phyloP scores from a whole-genome alignment of 2,113 vertebrate species.

The Aptenodytes forsteri region DNA sequence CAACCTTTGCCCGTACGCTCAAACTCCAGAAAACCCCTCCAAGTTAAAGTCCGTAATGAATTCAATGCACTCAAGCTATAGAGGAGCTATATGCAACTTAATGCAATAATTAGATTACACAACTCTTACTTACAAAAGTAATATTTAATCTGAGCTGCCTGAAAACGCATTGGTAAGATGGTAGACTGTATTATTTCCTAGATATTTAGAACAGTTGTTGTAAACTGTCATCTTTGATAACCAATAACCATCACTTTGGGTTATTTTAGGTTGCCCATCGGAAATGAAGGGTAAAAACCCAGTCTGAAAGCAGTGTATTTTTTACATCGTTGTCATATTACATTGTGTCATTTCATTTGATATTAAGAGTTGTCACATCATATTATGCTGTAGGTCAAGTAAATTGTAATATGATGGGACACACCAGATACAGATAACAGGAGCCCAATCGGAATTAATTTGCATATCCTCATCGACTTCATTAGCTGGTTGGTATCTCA shows the following conservation, averaged over 20 bases:
- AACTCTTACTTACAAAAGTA: background rate
- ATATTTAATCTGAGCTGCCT: background rate
- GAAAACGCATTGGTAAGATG: background rate
- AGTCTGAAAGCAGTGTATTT: background rate
- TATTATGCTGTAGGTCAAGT: background rate
- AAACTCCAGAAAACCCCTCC: background rate
- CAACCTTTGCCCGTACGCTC: fast-evolving
- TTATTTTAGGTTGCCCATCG: background rate
- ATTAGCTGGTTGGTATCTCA: background rate
- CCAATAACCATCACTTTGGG: background rate
- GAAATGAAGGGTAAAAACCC: background rate
- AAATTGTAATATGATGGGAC: background rate
- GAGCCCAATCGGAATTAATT: slow-evolving; percentile 31
- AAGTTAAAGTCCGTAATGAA: background rate
- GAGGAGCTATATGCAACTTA: background rate
- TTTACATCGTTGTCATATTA: background rate
- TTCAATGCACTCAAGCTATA: background rate
- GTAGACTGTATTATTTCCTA: background rate
- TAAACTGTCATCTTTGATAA: background rate
- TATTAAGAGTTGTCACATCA: slow-evolving; percentile 8
- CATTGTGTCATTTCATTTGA: background rate
- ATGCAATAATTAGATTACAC: background rate
- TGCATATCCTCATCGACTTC: background rate
- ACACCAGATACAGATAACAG: slow-evolving; percentile 22
- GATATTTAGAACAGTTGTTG: background rate